Percentiles rank a stretch among this genome's conserved stretches.
phyloP scores from a whole-genome alignment of 2,797 vertebrate genomes.

The Remorina albescens region DNA sequence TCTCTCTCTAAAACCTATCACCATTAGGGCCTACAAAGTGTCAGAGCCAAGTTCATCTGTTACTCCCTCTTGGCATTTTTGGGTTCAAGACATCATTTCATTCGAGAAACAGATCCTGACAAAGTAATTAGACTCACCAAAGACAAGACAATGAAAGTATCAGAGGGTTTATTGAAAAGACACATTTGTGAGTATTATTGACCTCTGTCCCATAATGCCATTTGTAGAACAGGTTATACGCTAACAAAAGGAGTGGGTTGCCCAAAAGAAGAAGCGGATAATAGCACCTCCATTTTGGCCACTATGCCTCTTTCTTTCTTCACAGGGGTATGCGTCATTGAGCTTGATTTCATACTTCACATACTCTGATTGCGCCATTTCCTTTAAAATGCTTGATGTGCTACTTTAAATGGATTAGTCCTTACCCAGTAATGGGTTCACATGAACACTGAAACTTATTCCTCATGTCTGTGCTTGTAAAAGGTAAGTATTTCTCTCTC shows the following conservation, averaged over 20 bases:
- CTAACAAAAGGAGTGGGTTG: background rate
- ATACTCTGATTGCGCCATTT: background rate
- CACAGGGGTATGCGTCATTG: slow-evolving; percentile 5
- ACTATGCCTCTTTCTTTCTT: background rate
- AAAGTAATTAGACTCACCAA: background rate
- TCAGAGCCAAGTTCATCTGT: background rate
- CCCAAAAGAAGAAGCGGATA: background rate
- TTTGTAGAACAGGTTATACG: background rate
- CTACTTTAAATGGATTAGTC: background rate
- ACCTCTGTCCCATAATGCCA: background rate
- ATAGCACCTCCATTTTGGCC: slow-evolving; percentile 1
- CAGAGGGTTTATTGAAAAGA: background rate
- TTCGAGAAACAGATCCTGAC: background rate
- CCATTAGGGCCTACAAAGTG: background rate
- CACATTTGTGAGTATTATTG: no score
- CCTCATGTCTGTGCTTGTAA: background rate
- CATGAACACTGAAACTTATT: background rate
- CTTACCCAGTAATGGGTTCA: background rate
- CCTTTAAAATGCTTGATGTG: background rate
- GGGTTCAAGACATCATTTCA: background rate
- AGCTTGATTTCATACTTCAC: background rate
- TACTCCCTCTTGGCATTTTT: background rate
- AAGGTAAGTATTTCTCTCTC: background rate
- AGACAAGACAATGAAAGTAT: background rate
- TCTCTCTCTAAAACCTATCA: background rate